These are phyloP conservation scores for Anguilla pacifica DNA, from an alignment of 2,797 vertebrate species.

Conservation along the genomic window DNA sequence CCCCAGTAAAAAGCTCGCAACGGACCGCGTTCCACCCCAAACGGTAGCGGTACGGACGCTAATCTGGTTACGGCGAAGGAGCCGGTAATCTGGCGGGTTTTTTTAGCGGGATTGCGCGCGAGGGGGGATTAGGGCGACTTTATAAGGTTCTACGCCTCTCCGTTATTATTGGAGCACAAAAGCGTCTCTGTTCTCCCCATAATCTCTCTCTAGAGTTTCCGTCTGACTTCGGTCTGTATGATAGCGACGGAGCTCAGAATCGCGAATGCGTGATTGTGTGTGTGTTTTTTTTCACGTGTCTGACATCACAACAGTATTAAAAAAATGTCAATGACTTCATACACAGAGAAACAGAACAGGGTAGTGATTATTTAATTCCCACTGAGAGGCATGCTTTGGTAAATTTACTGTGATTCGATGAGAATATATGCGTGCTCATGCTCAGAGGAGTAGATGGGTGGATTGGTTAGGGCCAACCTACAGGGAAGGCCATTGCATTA, in stretches of 20 bases:
- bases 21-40: not conserved
- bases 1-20: not conserved
- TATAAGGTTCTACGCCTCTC: not conserved
- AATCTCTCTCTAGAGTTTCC: not conserved
- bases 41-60: not conserved
- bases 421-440: not conserved
- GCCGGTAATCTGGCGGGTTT: not conserved
- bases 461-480: not conserved
- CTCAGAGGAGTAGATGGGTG: not conserved
- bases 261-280: not conserved
- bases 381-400: not conserved
- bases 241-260: not conserved
- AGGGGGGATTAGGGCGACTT: conserved; percentile 1
- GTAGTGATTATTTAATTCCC: not conserved
- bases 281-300: not conserved
- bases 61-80: conserved; percentile 3
- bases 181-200: not conserved
- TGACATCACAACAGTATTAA: not conserved
- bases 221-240: not conserved
- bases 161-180: conserved; percentile 10
- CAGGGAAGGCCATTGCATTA: not conserved
- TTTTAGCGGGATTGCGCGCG: not conserved
- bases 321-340: not conserved
- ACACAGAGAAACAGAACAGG: not conserved
- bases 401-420: not conserved